These are phyloP conservation scores for Phasia obesa DNA, from an alignment of 2,888 invertebrate genomes.

Conservation along the genomic window DNA sequence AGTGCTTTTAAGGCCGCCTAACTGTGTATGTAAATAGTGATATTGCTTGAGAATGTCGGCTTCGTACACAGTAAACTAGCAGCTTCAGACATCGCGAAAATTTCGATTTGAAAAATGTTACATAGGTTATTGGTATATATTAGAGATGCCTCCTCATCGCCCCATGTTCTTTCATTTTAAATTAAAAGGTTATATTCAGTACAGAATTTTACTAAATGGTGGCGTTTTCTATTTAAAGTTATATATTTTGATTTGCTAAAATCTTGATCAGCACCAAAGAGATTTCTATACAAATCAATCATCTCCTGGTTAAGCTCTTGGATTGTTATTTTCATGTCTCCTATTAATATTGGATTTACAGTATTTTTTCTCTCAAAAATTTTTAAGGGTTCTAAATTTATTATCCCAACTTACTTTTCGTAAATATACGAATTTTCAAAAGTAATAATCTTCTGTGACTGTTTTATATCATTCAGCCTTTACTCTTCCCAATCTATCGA, in stretches of 20 bases:
- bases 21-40: too few species aligned
- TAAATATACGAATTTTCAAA: constrained; percentile 18
- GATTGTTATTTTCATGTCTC: constrained; percentile 29
- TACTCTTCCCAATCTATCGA: too few species aligned
- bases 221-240: constrained; percentile 11
- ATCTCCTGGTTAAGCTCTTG: constrained; percentile 9
- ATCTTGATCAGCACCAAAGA: constrained; percentile 1
- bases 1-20: too few species aligned
- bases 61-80: too few species aligned
- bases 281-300: constrained; percentile 6
- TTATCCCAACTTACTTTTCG: constrained; percentile 4
- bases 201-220: constrained; percentile 13
- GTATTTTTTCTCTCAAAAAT: neutral
- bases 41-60: too few species aligned
- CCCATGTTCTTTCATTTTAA: constrained; percentile 2
- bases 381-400: constrained; percentile 8
- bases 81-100: too few species aligned
- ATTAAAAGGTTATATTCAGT: neutral
- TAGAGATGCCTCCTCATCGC: constrained; percentile 13
- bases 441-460: neutral
- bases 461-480: too few species aligned
- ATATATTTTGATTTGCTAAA: constrained; percentile 26
- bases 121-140: too few species aligned
- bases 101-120: too few species aligned
- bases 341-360: constrained; percentile 2